Base-by-base conservation (phyloP, 1,140 invertebrate species). In the Parasteatoda tepidariorum region DNA sequence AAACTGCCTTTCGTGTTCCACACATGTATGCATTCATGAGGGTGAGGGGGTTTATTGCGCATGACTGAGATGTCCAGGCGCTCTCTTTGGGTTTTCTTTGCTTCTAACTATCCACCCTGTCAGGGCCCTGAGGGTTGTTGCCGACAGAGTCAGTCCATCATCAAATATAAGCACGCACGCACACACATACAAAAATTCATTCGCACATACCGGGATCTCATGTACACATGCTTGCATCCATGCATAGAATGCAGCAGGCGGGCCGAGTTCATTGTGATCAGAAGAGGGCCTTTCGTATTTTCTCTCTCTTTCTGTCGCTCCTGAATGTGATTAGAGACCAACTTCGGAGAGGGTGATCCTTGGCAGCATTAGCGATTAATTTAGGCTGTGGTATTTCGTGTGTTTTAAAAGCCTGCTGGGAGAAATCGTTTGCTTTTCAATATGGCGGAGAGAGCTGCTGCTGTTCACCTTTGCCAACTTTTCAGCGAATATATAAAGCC, bases 331-430 rank as follows among this genome's bases (percentile, higher is more conserved):
- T 71, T 71, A 71, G 68, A 71, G 68, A 54, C 38, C 66, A 26
- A 67, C 66, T 67, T 68, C 66, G 66, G n/a, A 22, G 38, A 48
- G 68, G 26, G 38, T 54, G 68, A 71, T 71, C 68, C 68, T 71
- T 71, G 26, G 68, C 68, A 55, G 68, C 68, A 57, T 71, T 71
- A 54, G 68, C 68, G 68, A 71, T 71, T 71, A 71, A 71, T 71
- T 71, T 57, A 18, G 41, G 66, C 34, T 34, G 22, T 18, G 68
- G n/a, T 59, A 26, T 59, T n/a, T 59, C 24, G 57, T 59, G 57
- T 71, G 68, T 71, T 71, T 71, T 71, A 71, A 71, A 71, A 71
- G 68, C 68, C 48, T 55, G 24, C 26, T 30, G 48, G 28, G 48
- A 24, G 48, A 55, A 41, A 24, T 55, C 48, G 48, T 18, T n/a